Base-by-base conservation (phyloP, 2,888 invertebrate species). In the Tenthredo mesomela region DNA sequence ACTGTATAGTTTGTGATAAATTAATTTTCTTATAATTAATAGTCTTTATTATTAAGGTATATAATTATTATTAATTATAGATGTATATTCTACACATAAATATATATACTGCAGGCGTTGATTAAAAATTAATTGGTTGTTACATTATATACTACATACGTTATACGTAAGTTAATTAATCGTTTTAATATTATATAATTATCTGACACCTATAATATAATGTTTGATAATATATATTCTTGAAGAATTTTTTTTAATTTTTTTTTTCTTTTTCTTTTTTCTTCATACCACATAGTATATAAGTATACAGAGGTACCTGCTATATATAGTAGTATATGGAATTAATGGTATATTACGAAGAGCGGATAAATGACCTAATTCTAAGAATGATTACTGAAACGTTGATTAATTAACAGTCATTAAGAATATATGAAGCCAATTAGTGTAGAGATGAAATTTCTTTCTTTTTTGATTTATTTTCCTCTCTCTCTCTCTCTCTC, bases 351-450 rank as follows among this genome's bases (percentile, higher is more conserved):
- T 43, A 43, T 12, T n/a, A 12, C 4, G n/a, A 73, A n/a, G 18
- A 33, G 12, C 9, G 40, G 43, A 73, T 73, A 73, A 73, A 73
- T 73, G 73, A 73, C 40, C 40, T 43, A 73, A 43, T 43, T 73
- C 73, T 47, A 25, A 73, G 40, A 73, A 73, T 73, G 73, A 73
- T 73, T 73, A 73, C 73, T 47, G 73, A 43, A 43, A 73, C 43
- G 73, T 18, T 73, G 73, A 73, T 73, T 73, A 73, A 73, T 73
- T 73, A 47, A 25, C 73, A 73, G 73, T 25, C 73, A 73, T 73
- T 43, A 73, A 73, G 73, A 40, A 73, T 73, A 73, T 73, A n/a
- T 73, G n/a, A 25, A 47, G 40, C 73, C 73, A 73, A 73, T 73
- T 73, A 73, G 73, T 37, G 40, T 18, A n/a, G 61, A 10, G 61